These are phyloP conservation scores for Syritta pipiens DNA, from an alignment of 2,888 invertebrate species.

Conservation along the genomic window DNA sequence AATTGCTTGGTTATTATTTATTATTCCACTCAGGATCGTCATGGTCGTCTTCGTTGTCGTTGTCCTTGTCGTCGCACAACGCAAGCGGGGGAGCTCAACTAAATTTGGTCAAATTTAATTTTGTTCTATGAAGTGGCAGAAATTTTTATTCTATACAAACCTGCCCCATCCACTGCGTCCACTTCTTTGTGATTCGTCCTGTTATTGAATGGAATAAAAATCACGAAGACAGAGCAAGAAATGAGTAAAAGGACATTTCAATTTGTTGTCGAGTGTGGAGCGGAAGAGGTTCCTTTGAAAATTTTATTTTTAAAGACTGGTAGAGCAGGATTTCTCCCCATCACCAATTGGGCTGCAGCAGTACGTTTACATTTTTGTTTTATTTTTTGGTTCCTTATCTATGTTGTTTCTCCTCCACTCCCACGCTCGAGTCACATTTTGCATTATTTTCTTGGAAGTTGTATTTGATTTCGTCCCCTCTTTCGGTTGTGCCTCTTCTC, in stretches of 20 bases:
- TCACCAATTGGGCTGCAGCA: too few species aligned
- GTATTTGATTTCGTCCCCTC: not conserved
- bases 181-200: not conserved
- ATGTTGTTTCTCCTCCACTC: too few species aligned
- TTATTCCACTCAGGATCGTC: conserved; percentile 39
- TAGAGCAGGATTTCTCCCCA: too few species aligned
- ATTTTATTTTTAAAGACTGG: not conserved
- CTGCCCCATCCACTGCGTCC: not conserved
- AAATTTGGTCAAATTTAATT: conserved; percentile 62
- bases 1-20: conserved; percentile 40
- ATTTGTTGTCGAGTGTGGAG: not conserved
- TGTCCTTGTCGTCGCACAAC: not conserved
- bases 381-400: not conserved
- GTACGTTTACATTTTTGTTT: not conserved
- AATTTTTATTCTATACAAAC: conserved; percentile 45
- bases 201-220: not conserved
- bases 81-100: conserved; percentile 22
- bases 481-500: not conserved
- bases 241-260: conserved; percentile 24
- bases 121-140: conserved; percentile 57
- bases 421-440: too few species aligned
- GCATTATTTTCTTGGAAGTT: conserved; percentile 6
- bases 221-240: not conserved
- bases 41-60: not conserved
- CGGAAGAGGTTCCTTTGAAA: conserved; percentile 4